Base-by-base conservation (phyloP, 2,113 vertebrate genomes). In the Pungitius pungitius region DNA sequence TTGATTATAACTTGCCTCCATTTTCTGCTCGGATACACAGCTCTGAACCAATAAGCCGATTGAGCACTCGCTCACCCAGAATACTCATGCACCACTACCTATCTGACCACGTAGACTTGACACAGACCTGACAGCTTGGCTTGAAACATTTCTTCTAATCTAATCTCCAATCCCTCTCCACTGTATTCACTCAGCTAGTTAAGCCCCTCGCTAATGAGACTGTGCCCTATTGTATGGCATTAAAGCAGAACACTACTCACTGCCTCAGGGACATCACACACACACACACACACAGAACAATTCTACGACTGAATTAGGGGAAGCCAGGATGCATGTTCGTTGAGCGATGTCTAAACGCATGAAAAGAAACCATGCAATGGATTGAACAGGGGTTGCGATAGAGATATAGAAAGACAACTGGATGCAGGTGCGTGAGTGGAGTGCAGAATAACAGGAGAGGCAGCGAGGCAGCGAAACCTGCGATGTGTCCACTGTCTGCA, bases 91-190 rank as follows among this genome's bases (percentile, higher is more conserved):
- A 61, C 63, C 59, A 57, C 40, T 77, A 67, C 45, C 77, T 49
- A n/a, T 69, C 59, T 80, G 62, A 86, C 87, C 76, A 78, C 60
- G 84, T 35, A 75, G 75, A 77, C 64, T 84, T 80, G 79, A 92
- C 84, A 86, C 75, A 85, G 67, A 55, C 77, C 76, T 81, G 80
- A 83, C 86, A 90, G 83, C 85, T 81, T 87, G 87, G 68, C 76
- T 84, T 87, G 84, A 87, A 86, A 89, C 85, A 87, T 83, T 89
- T 87, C 67, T 83, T 83, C 79, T 85, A 83, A 90, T 90, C 90
- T 87, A 84, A 90, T 90, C 88, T 87, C 69, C 67, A 89, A 89
- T 87, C 84, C 81, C 33, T 70, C 73, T 81, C 30, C 67, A 85
- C 89, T 89, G 85, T 85, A 86, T 90, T 89, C 86, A 84, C 68